phyloP scores from a whole-genome alignment of 1,140 invertebrate genomes.

The Drosophila subobscura region DNA sequence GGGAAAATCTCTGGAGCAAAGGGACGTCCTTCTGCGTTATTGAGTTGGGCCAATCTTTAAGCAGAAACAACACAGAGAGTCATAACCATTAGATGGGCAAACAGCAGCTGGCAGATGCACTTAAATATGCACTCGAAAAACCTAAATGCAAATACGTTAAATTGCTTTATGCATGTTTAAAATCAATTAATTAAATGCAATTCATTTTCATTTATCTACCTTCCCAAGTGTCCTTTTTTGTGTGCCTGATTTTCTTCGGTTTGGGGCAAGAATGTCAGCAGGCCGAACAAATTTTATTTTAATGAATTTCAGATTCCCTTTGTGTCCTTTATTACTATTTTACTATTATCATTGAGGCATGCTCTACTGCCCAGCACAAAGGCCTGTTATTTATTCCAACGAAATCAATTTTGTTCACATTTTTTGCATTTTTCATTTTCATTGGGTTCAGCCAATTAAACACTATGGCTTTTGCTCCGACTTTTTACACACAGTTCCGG shows the following conservation, averaged over 20 bases:
- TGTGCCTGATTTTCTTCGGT: slow-evolving; percentile 6
- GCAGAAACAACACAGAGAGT: slow-evolving; percentile 11
- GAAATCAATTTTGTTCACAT: slow-evolving; percentile 69
- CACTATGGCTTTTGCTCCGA: slow-evolving; percentile 9
- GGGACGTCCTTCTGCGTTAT: slow-evolving; percentile 21
- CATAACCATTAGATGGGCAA: slow-evolving; percentile 14
- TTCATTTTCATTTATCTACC: slow-evolving; percentile 27
- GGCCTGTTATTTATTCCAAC: slow-evolving; percentile 37
- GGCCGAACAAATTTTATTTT: slow-evolving; percentile 44
- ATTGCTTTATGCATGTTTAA: slow-evolving; percentile 64
- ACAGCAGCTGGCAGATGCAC: slow-evolving; percentile 12
- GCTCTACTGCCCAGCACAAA: slow-evolving; percentile 41
- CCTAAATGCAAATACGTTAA: slow-evolving; percentile 44
- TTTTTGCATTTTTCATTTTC: slow-evolving; percentile 63
- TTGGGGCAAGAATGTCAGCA: slow-evolving; percentile 24
- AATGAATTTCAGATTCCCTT: slow-evolving; percentile 50
- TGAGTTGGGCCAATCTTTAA: slow-evolving; percentile 33
- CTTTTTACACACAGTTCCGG: slow-evolving; percentile 10
- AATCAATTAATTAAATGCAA: slow-evolving; percentile 66
- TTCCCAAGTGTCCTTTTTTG: slow-evolving; percentile 32
- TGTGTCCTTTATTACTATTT: slow-evolving; percentile 24
- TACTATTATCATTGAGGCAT: slow-evolving; percentile 20
- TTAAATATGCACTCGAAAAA: slow-evolving; percentile 37
- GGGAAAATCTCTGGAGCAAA: slow-evolving; percentile 27
- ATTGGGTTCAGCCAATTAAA: slow-evolving; percentile 52